phyloP scores from a whole-genome alignment of 2,888 invertebrate genomes.

The Ramazzottius varieornatus region DNA sequence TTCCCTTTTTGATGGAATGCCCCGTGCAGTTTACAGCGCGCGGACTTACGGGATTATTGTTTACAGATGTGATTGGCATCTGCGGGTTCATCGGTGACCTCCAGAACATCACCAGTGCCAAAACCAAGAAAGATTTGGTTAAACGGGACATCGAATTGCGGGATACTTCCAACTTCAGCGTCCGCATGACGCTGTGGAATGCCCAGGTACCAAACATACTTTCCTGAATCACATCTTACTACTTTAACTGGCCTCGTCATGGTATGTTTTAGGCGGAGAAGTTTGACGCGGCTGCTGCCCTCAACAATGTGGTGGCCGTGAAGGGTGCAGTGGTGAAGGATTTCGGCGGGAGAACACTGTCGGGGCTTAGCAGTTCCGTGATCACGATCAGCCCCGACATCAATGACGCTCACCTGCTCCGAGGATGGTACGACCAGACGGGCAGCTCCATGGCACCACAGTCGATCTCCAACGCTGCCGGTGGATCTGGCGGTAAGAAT shows the following conservation, averaged over 20 bases:
- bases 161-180: constrained; percentile 48
- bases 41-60: no score
- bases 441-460: not conserved
- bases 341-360: constrained; percentile 41
- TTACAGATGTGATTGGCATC: constrained; percentile 60
- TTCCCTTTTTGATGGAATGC: not conserved
- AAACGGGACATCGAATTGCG: constrained; percentile 67
- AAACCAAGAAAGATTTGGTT: constrained; percentile 50
- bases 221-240: not conserved
- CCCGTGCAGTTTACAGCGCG: no score
- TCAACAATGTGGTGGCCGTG: constrained; percentile 52
- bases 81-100: constrained; percentile 46
- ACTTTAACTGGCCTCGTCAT: constrained; percentile 1
- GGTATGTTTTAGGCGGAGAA: constrained; percentile 39
- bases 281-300: constrained; percentile 40
- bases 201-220: constrained; percentile 29
- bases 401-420: constrained; percentile 49
- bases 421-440: constrained; percentile 56
- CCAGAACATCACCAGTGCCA: constrained; percentile 39
- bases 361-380: constrained; percentile 5
- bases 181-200: constrained; percentile 71
- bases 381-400: constrained; percentile 43
- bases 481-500: not conserved
- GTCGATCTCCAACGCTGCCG: not conserved
- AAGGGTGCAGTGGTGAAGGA: constrained; percentile 62